Base-by-base conservation (phyloP, 2,113 vertebrate genomes). In the Prolemur simus region DNA sequence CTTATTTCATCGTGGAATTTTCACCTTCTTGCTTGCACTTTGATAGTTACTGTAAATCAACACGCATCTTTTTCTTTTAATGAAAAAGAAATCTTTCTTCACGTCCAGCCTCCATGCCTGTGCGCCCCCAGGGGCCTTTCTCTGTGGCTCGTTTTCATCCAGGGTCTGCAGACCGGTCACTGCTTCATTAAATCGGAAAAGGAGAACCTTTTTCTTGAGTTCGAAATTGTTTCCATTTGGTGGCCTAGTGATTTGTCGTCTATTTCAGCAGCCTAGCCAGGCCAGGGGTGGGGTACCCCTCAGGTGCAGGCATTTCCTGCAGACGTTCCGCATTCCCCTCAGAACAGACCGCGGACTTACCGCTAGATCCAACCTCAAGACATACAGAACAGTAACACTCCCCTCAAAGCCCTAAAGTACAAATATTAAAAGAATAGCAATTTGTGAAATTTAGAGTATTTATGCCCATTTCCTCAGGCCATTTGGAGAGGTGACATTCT, bases 151-250 rank as follows among this genome's bases (percentile, higher is more conserved):
- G 25, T 96, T 96, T 92, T 80, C 54, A 32, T 37, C 42, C 13
- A 84, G 76, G 73, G 66, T 89, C 94, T 93, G 54, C 54, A 87
- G 73, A 93, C 32, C 74, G 87, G 87, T 94, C 87, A 91, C 64
- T 7, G 15, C 34, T 52, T 87, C 93, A 95, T 95, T 91, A 95
- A 81, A 74, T 76, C 0, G 0, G 87, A 89, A 95, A 87, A 71
- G 34, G 39, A 93, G 74, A 91, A 52, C n/a, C n/a, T 96, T 93
- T 93, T 47, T 47, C 86, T 93, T 88, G 73, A 89, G 82, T 95
- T 97, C 73, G 78, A 29, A 95, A 94, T 91, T 68, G 91, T 94
- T 97, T 93, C 94, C 39, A 76, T 97, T 94, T 93, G 86, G 89
- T 64, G 87, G 83, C 37, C 29, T 80, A 86, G 95, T 94, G 89